Base-by-base conservation (phyloP, 2,113 vertebrate genomes). In the Eurypyga helias region DNA sequence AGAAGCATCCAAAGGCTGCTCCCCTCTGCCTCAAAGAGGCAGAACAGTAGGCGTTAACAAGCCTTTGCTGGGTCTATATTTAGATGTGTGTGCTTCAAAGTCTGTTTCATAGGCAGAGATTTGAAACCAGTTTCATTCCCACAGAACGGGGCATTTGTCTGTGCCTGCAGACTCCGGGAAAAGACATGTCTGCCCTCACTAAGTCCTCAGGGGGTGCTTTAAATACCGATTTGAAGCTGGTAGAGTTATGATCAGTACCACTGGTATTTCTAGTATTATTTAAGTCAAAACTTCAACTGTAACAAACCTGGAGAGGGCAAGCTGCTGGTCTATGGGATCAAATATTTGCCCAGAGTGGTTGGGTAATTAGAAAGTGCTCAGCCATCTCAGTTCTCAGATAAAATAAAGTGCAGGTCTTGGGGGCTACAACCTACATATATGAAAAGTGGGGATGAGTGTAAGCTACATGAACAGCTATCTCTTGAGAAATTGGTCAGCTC, bases 151-250 rank as follows among this genome's bases (percentile, higher is more conserved):
- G 28, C 19, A 75, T 81, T 93, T 66, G 17, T 80, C 66, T 91
- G 64, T 6, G 49, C 76, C n/a, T 45, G 52, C 23, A 78, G 24
- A 17, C 45, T 46, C 46, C 4, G 34, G 23, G 73, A 69, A 52
- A 52, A 10, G 28, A 24, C 4, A 11, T 45, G 2, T 31, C 41
- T 93, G 41, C 8, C 86, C 49, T 11, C 0, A 0, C n/a, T 23
- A 8, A 36, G 12, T 21, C 25, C 14, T 51, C 4, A 2, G 14
- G 41, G 36, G 13, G 6, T 52, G 65, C 5, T 20, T 49, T 66
- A 25, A 54, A 36, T 7, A 7, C 18, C 5, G 3, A 0, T 19
- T 62, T 75, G 73, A 46, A 52, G 43, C 29, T 82, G 65, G 33
- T 46, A 29, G 84, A 52, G 61, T 15, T 60, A 54, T 33, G 52